Evolutionary conservation across 2,797 vertebrate genomes (phyloP).

Genomic region (Syngnathus rostellatus): DNA sequence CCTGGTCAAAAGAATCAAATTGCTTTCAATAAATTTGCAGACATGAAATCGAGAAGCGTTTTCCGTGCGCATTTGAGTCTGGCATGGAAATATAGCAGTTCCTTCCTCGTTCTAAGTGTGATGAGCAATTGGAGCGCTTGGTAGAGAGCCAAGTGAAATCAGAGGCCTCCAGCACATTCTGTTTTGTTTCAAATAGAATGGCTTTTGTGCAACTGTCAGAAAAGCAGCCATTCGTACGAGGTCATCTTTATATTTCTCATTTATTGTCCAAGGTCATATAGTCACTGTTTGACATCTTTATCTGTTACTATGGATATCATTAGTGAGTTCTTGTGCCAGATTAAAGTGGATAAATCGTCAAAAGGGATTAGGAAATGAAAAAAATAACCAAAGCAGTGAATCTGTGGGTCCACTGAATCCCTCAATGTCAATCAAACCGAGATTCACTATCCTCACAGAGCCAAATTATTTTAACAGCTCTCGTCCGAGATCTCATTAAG

Average conservation of each 20-base stretch:
- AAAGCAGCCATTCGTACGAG: constrained; percentile 22
- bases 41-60: constrained; percentile 19
- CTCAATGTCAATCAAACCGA: constrained; percentile 4
- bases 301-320: constrained; percentile 8
- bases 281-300: constrained; percentile 13
- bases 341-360: neutral
- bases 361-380: too few species aligned
- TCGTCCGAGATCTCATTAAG: too few species aligned
- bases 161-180: constrained; percentile 47
- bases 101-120: constrained; percentile 49
- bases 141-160: constrained; percentile 44
- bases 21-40: neutral
- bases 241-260: constrained; percentile 38
- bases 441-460: neutral
- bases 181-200: constrained; percentile 50
- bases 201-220: constrained; percentile 52
- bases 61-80: constrained; percentile 43
- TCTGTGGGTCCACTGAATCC: too few species aligned
- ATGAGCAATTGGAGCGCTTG: constrained; percentile 52
- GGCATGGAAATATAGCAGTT: constrained; percentile 42
- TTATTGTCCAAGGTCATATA: constrained; percentile 10
- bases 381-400: too few species aligned
- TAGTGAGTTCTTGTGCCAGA: too few species aligned
- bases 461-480: neutral
- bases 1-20: neutral